Conservation (phyloP, 2,888 invertebrate genomes). For the Seira musarum region DNA sequence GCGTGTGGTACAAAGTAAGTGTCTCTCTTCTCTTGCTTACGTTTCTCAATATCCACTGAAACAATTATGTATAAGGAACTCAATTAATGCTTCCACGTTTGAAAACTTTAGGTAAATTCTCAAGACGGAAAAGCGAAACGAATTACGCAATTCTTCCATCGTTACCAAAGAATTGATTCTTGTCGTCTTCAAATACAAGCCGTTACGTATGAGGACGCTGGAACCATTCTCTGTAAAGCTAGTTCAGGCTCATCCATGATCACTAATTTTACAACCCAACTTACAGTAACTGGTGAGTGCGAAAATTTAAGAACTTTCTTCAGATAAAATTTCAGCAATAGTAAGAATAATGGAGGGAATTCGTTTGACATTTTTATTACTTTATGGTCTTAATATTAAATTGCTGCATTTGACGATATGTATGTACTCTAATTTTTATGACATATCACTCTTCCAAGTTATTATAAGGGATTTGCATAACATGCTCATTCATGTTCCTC, state of each 20-base stretch:
- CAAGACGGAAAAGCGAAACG: constrained; percentile 37
- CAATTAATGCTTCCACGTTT: no score
- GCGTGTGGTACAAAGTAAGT: constrained; percentile 68
- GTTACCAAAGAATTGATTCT: constrained; percentile 55
- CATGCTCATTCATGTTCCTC: not conserved
- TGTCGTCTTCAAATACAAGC: constrained; percentile 65
- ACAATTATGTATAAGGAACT: no score
- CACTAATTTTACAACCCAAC: constrained; percentile 40
- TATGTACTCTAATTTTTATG: not conserved
- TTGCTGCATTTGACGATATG: no score
- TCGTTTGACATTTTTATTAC: not conserved
- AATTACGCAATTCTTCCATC: constrained; percentile 62
- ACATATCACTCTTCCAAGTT: not conserved
- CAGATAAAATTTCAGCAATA: no score
- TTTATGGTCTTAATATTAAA: not conserved
- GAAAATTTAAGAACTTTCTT: not conserved
- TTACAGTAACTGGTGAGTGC: constrained; percentile 66
- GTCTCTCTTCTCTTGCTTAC: not conserved
- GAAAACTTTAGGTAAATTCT: constrained; percentile 40
- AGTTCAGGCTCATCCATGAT: constrained; percentile 48
- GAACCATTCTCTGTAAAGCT: constrained; percentile 63
- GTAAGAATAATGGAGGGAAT: no score
- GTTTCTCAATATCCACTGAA: no score
- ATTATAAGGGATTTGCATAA: not conserved
- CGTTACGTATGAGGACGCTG: constrained; percentile 65